Evolutionary conservation across 2,113 vertebrate species (phyloP).

Genomic region (Grammomys surdaster): DNA sequence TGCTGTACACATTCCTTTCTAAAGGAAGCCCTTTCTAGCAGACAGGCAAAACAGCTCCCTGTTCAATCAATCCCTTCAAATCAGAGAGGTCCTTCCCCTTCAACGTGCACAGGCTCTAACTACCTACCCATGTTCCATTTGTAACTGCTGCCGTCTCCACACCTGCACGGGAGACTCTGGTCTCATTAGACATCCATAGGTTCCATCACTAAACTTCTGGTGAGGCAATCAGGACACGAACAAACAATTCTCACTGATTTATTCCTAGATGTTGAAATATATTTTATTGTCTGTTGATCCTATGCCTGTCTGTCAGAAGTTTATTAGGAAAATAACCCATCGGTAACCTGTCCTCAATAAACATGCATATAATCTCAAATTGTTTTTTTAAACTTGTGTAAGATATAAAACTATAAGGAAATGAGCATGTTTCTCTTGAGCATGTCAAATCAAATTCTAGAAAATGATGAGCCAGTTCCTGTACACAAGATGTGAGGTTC

Average conservation of each 20-base stretch:
- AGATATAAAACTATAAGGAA: constrained; percentile 20
- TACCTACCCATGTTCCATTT: accelerated
- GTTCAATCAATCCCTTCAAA: neutral
- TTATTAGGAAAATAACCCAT: neutral
- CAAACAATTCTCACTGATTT: neutral
- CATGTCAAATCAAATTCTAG: neutral
- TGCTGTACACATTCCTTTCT: neutral
- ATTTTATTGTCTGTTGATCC: neutral
- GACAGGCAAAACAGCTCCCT: neutral
- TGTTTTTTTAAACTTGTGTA: neutral
- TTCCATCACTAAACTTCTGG: neutral
- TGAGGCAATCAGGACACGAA: neutral
- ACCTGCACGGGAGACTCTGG: neutral
- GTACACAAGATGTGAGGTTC: neutral
- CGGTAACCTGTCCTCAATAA: neutral
- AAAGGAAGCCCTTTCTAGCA: neutral
- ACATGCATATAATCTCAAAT: neutral
- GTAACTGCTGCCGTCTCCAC: neutral
- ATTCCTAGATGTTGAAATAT: neutral
- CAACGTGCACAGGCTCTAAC: neutral
- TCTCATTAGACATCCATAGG: neutral
- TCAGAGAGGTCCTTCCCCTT: neutral
- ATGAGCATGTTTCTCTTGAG: neutral
- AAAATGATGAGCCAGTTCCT: neutral
- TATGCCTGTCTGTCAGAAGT: neutral